Evolutionary conservation across 2,113 vertebrate species (phyloP).

Genomic region (Geococcyx californianus): DNA sequence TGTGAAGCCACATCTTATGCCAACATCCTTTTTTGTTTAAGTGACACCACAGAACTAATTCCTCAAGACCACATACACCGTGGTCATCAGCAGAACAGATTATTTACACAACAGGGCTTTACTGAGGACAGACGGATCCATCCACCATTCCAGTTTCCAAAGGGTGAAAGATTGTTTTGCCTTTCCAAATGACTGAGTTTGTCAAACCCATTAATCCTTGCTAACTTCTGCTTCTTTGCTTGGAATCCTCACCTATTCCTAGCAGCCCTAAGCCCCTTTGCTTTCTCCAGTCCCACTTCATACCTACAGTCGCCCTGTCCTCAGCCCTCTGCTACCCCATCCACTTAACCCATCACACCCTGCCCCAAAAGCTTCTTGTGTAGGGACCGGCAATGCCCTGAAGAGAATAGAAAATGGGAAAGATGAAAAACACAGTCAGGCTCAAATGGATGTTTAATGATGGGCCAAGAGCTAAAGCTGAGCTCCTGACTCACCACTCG

Average conservation of each 20-base stretch:
- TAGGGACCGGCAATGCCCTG: neutral
- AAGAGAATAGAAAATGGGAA: neutral
- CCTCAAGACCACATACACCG: neutral
- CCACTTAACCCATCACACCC: neutral
- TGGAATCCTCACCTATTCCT: neutral
- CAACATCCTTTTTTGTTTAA: neutral
- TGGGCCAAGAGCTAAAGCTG: neutral
- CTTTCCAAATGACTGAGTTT: neutral
- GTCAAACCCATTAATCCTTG: neutral
- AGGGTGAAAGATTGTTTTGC: neutral
- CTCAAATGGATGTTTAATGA: neutral
- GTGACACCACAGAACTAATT: neutral
- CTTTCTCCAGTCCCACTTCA: neutral
- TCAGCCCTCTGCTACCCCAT: neutral
- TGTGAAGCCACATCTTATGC: accelerated
- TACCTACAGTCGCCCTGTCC: too few species aligned
- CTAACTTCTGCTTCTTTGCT: neutral
- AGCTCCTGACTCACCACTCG: neutral
- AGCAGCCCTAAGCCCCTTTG: neutral
- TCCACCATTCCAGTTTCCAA: neutral
- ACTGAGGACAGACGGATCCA: neutral
- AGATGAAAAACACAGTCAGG: neutral
- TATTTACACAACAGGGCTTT: neutral
- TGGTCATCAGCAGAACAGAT: neutral
- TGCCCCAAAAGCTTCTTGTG: accelerated